phyloP scores from a whole-genome alignment of 2,888 invertebrate species.

The Leptinotarsa rubiginosa region DNA sequence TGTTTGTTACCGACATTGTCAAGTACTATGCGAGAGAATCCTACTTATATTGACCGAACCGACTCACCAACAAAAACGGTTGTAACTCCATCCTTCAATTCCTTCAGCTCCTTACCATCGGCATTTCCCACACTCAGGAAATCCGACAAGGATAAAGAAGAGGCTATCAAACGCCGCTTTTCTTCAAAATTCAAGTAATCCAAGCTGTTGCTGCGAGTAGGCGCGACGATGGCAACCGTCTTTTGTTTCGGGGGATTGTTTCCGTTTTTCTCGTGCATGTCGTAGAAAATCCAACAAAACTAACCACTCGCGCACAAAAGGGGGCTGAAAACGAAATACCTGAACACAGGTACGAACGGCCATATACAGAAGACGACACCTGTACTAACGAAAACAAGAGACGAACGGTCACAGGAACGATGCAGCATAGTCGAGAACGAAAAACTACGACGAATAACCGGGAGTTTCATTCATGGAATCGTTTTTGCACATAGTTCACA shows the following conservation, averaged over 20 bases:
- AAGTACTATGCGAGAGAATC: too few relatives aligned
- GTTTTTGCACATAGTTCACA: constrained; percentile 26
- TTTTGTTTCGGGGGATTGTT: constrained; percentile 63
- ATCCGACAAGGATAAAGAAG: constrained; percentile 87
- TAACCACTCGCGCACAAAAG: constrained; percentile 3
- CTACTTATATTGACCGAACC: neutral
- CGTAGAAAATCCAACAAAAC: constrained; percentile 31
- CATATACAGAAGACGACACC: constrained; percentile 32
- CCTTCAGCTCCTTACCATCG: constrained; percentile 59
- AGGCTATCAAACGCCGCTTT: constrained; percentile 89
- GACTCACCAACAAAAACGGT: constrained; percentile 64
- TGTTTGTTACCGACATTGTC: too few relatives aligned
- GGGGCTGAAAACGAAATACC: constrained; percentile 10
- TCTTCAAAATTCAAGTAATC: constrained; percentile 93
- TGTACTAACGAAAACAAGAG: constrained; percentile 34
- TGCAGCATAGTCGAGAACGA: constrained; percentile 15
- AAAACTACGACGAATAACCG: constrained; percentile 6
- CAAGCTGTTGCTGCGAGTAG: constrained; percentile 84
- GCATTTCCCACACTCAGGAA: constrained; percentile 67
- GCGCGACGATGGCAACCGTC: constrained; percentile 76
- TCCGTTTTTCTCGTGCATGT: constrained; percentile 58
- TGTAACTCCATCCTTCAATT: constrained; percentile 60
- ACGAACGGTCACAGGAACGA: constrained; percentile 18
- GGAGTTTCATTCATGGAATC: constrained; percentile 26
- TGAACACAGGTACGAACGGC: constrained; percentile 11